These are phyloP conservation scores for Corvus hawaiiensis DNA, from an alignment of 2,113 vertebrate species.

Conservation along the genomic window DNA sequence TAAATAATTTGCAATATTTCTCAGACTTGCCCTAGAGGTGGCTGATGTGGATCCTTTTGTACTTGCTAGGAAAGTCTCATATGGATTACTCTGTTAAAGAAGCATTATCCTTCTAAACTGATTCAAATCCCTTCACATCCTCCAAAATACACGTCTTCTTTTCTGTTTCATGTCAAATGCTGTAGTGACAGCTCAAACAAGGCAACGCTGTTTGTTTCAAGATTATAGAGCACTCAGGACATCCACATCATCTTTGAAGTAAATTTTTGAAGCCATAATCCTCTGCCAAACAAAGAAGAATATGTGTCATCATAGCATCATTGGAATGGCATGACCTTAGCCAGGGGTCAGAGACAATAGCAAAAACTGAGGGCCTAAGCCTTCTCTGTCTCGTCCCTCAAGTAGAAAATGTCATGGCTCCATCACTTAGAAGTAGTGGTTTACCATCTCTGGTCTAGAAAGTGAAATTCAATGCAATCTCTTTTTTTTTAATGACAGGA, in stretches of 20 bases:
- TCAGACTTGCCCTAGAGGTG: neutral
- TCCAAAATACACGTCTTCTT: neutral
- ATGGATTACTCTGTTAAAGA: neutral
- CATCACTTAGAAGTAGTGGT: neutral
- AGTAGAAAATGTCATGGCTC: neutral
- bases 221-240: neutral
- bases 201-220: neutral
- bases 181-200: neutral
- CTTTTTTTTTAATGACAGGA: neutral
- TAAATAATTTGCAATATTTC: neutral
- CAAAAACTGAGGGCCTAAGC: neutral
- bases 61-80: neutral
- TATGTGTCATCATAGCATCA: neutral
- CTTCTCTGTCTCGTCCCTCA: neutral
- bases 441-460: neutral
- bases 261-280: neutral
- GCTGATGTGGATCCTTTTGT: neutral
- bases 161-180: neutral
- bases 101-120: neutral
- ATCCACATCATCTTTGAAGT: constrained; percentile 18
- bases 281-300: neutral
- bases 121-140: neutral
- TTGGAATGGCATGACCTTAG: neutral
- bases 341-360: neutral
- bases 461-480: neutral